Evolutionary conservation across 2,113 vertebrate genomes (phyloP).

Genomic region (Numida meleagris): DNA sequence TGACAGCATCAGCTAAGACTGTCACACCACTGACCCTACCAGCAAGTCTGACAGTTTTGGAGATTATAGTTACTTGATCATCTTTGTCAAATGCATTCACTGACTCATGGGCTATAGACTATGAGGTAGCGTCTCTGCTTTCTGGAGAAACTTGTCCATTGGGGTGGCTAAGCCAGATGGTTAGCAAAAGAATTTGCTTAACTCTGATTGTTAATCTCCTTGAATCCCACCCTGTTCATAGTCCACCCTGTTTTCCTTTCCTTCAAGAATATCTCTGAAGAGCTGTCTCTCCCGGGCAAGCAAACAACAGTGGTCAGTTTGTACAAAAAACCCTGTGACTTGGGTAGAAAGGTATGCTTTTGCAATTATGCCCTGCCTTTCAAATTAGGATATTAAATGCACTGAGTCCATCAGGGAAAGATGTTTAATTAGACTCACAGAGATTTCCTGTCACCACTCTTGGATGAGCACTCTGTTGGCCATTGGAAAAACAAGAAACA

Average conservation of each 20-base stretch:
- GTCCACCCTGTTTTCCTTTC: neutral
- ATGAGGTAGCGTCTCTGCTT: conserved; percentile 52
- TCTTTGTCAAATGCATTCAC: conserved; percentile 42
- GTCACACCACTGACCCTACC: neutral
- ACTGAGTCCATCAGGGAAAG: neutral
- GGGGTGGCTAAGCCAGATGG: neutral
- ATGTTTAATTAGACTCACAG: neutral
- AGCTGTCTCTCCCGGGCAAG: neutral
- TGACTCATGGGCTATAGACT: conserved; percentile 23
- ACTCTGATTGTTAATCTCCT: conserved; percentile 11
- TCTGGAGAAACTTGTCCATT: conserved; percentile 40
- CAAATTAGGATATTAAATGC: neutral
- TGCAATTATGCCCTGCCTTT: neutral
- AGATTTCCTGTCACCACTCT: neutral
- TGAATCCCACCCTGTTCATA: neutral
- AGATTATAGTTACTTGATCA: conserved; percentile 30
- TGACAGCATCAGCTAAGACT: conserved; percentile 17
- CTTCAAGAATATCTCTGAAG: neutral
- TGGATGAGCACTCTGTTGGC: neutral
- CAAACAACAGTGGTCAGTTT: neutral
- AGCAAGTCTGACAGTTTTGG: neutral
- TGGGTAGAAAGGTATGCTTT: neutral
- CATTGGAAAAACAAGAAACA: neutral
- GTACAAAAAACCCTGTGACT: neutral
- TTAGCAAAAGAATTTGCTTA: conserved; percentile 17